Evolutionary conservation across 2,797 vertebrate species (phyloP).

Genomic region (Lerista edwardsae): DNA sequence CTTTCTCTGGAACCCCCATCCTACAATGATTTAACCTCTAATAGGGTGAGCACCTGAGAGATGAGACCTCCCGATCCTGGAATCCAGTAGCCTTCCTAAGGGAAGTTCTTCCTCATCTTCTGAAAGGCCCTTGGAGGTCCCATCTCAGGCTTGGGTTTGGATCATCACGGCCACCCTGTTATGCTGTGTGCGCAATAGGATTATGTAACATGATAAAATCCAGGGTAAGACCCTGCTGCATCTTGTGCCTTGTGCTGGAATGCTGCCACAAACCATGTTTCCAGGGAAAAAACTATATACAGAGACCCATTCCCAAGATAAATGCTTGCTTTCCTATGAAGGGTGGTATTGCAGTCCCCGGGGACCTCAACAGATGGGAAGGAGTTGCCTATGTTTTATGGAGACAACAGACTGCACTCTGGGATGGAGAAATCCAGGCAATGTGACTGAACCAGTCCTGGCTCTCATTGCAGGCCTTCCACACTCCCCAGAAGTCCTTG

Average conservation of each 20-base stretch:
- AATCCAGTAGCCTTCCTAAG: background rate
- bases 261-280: background rate
- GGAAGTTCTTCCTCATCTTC: background rate
- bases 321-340: background rate
- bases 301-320: background rate
- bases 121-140: too few species aligned
- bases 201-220: too few species aligned
- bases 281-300: background rate
- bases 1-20: background rate
- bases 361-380: too few species aligned
- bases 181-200: background rate
- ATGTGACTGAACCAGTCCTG: background rate
- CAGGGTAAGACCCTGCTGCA: background rate
- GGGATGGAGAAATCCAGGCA: background rate
- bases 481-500: slow-evolving; percentile 85
- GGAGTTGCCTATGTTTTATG: background rate
- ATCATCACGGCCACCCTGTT: too few species aligned
- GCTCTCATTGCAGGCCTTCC: slow-evolving; percentile 76
- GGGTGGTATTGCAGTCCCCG: too few species aligned
- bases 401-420: background rate
- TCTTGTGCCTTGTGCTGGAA: background rate
- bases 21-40: background rate
- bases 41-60: background rate
- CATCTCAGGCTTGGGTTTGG: background rate
- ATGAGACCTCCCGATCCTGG: background rate